Evolutionary conservation across 2,797 vertebrate species (phyloP), one percentile per base, ranked within the genome.

Genomic region (Helarctos malayanus): DNA sequence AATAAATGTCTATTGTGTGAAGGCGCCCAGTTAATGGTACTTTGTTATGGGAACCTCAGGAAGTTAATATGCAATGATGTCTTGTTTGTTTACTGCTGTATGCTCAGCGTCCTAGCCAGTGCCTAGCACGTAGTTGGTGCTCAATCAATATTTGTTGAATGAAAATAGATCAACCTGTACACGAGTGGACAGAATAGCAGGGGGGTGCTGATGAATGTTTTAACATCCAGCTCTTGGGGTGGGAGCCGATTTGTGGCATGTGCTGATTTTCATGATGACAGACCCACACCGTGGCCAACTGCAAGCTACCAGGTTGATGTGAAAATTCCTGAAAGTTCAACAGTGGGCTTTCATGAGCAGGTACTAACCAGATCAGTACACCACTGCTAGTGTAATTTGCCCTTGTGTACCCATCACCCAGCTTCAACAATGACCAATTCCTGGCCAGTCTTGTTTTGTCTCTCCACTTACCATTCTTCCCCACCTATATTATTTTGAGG

Each of bases 131-230:
- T 82, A 75, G 57, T 14, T 86, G n/a, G n/a, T 68, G 21, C 21
- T 84, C 95, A 90, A 63, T 80, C 73, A 96, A 73, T 90, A 93
- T 79, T 90, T 90, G 54, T 56, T 73, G 56, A 85, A 79, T 93
- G 41, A 61, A 69, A 73, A 75, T 32, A 75, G 27, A 15, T 75
- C 15, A 23, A 59, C 21, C 69, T 32, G 16, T 73, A 47, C 68
- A 95, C 61, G 68, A 86, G 9, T 89, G 61, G 59, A 89, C 23
- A 56, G 35, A 73, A 47, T 49, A 84, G 14, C 52, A 54, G 15
- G 85, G 23, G 38, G 89, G 32, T 84, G 47, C 71, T 92, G 35
- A 47, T 47, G 69, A 88, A 56, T 8, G 25, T 89, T 83, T 94
- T 84, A 57, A 63, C 63, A 65, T 57, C n/a, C 18, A 56, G 21